Conservation (phyloP, 1,140 invertebrate species). For the Drosophila azteca region DNA sequence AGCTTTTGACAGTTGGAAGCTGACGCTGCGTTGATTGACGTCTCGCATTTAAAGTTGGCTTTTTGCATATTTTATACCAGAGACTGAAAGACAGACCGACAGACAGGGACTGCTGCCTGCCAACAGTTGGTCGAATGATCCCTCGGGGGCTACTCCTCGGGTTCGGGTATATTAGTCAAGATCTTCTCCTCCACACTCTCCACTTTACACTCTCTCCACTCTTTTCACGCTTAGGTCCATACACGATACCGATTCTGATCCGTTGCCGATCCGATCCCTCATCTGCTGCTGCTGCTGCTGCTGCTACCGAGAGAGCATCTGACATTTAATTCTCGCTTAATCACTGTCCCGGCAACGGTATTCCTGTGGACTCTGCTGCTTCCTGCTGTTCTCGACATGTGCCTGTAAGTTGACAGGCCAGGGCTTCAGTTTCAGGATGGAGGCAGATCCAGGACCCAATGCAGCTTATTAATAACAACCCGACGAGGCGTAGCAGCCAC, state of each 20-base stretch:
- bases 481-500: constrained; percentile 1
- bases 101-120: neutral
- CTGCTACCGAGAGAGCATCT: constrained; percentile 20
- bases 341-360: constrained; percentile 78
- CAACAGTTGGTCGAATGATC: constrained; percentile 56
- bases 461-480: too few species aligned
- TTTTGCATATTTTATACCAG: constrained; percentile 46
- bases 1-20: constrained; percentile 68
- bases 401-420: constrained; percentile 68
- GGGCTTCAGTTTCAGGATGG: constrained; percentile 20
- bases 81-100: neutral
- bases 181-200: constrained; percentile 28
- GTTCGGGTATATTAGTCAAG: constrained; percentile 65
- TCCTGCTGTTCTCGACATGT: constrained; percentile 48
- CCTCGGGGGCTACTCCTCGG: constrained; percentile 39
- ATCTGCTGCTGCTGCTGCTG: constrained; percentile 39
- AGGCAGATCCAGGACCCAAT: constrained; percentile 15
- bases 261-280: constrained; percentile 34
- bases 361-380: constrained; percentile 35
- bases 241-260: neutral
- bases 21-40: constrained; percentile 77
- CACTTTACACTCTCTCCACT: constrained; percentile 20
- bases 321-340: constrained; percentile 83
- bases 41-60: constrained; percentile 48
- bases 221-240: constrained; percentile 65